Base-by-base conservation (phyloP, 2,888 invertebrate genomes). In the Microctonus brassicae region DNA sequence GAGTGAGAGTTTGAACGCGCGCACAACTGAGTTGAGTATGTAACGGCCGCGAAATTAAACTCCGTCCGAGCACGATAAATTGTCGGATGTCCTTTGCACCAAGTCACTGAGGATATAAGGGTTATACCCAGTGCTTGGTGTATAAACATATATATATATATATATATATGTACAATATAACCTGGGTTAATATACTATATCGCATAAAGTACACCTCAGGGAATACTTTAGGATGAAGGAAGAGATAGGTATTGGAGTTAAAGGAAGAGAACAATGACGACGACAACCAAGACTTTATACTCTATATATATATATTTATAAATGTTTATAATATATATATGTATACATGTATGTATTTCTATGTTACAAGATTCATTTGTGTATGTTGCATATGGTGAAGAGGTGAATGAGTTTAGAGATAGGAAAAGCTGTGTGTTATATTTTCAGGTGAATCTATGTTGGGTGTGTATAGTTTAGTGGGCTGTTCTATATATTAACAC, bases 51-150 rank as follows among this genome's bases (percentile, higher is more conserved):
- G 79, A 79, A 81, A 82, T 81, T 79, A 80, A 79, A 81, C 79
- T 79, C 77, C 78, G 79, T 77, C 77, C 72, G 77, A 76, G 77
- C 76, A 68, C 81, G 79, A 82, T 82, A 82, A 81, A 82, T 82
- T 79, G 78, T 77, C 78, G 77, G 73, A 80, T 77, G 79, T 81
- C 81, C 79, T 80, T 77, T 77, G 76, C 79, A 47, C 47, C 47
- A 47, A 79, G 79, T 77, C 74, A 76, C 74, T 70, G 52, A 69
- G 77, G 74, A 73, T 76, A 77, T 76, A 74, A 77, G 76, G 76
- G 73, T 66, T 71, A 71, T 67, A 61, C 52, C n/a, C 58, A 13
- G 20, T 47, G 20, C 7, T 20, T 68, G 36, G 70, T 47, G 70
- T 75, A 62, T 70, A 70, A 55, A 20, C 39, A 68, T 33, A 53